These are phyloP conservation scores for Parnassius glacialis DNA, from an alignment of 2,888 invertebrate genomes.

Conservation along the genomic window DNA sequence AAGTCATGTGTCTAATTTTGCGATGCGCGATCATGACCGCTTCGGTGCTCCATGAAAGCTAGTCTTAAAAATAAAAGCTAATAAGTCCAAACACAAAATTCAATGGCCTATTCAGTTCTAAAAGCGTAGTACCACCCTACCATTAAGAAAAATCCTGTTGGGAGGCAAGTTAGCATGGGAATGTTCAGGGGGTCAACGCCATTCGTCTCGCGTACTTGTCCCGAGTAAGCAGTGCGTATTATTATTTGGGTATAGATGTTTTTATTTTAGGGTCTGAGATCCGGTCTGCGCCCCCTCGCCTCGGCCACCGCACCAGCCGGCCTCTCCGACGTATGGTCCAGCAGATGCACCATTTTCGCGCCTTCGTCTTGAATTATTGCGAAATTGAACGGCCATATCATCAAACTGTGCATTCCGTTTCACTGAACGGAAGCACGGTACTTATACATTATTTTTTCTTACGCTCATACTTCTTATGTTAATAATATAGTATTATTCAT, in stretches of 20 bases:
- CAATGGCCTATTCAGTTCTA: constrained; percentile 67
- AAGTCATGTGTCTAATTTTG: constrained; percentile 41
- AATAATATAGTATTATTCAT: neutral
- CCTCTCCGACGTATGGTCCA: constrained; percentile 29
- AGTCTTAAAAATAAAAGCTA: constrained; percentile 73
- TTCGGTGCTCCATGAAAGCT: constrained; percentile 55
- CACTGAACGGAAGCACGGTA: constrained; percentile 11
- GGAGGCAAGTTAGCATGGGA: constrained; percentile 68
- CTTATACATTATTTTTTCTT: constrained; percentile 1
- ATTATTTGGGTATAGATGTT: constrained; percentile 78
- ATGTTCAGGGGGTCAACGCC: constrained; percentile 79
- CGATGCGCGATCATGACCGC: constrained; percentile 31
- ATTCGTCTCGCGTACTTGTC: constrained; percentile 72
- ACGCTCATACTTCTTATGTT: neutral
- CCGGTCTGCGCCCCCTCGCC: constrained; percentile 78
- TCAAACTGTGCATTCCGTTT: constrained; percentile 14
- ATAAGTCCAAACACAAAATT: constrained; percentile 70
- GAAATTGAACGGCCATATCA: constrained; percentile 19
- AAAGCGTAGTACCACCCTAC: constrained; percentile 65
- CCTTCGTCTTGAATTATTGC: constrained; percentile 26
- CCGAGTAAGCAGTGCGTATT: constrained; percentile 74
- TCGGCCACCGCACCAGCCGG: constrained; percentile 43
- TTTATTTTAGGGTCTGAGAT: constrained; percentile 79
- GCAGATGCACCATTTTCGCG: constrained; percentile 29
- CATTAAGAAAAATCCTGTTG: constrained; percentile 75